These are phyloP conservation scores for Rhabdomys pumilio DNA, from an alignment of 2,797 vertebrate genomes.

Conservation along the genomic window DNA sequence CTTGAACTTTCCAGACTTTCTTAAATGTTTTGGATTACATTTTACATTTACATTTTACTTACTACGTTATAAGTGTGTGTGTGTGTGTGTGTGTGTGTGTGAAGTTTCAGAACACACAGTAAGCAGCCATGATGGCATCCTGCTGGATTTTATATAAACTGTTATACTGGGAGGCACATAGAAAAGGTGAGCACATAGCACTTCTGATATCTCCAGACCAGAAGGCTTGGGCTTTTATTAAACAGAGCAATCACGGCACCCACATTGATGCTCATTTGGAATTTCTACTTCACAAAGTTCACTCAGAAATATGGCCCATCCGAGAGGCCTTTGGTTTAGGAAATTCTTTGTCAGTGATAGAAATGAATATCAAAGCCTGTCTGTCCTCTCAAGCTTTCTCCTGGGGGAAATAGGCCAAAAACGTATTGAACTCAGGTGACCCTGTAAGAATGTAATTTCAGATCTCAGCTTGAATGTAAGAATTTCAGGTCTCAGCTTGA, in stretches of 20 bases:
- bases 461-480: too few relatives aligned
- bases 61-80: not conserved
- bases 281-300: not conserved
- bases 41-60: not conserved
- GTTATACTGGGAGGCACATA: not conserved
- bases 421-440: not conserved
- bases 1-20: not conserved
- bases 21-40: not conserved
- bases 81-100: not conserved
- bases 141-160: too few relatives aligned
- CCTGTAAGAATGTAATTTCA: too few relatives aligned
- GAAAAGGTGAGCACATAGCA: accelerated
- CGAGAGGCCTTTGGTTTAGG: not conserved
- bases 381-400: not conserved
- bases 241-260: not conserved
- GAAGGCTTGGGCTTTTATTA: not conserved
- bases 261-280: not conserved
- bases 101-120: not conserved
- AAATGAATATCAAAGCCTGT: not conserved
- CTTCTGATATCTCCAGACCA: not conserved
- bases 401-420: not conserved
- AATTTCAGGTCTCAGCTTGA: too few relatives aligned
- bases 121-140: not conserved
- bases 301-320: not conserved
- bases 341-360: not conserved